Conservation (phyloP, 2,113 vertebrate species). For the Saguinus imperator region DNA sequence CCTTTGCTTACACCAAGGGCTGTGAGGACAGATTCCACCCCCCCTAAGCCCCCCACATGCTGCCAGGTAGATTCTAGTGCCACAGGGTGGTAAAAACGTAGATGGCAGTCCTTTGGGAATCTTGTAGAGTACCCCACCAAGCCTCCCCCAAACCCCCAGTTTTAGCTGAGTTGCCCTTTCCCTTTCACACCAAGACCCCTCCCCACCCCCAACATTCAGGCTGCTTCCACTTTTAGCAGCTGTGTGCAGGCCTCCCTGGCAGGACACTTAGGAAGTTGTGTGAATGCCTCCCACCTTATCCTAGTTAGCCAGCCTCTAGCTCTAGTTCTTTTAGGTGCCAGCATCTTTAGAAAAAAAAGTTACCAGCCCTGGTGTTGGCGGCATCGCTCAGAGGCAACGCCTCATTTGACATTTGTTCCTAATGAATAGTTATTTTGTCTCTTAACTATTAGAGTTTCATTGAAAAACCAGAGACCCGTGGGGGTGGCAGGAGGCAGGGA, state of each 20-base stretch:
- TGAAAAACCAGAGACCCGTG: constrained; percentile 24
- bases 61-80: not conserved
- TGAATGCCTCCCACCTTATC: not conserved
- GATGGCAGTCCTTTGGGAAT: not conserved
- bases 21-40: not conserved
- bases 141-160: not conserved
- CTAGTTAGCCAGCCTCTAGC: not conserved
- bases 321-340: not conserved
- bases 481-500: not conserved
- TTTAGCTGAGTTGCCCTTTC: not conserved
- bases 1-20: not conserved
- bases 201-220: not conserved
- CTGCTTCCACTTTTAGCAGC: not conserved
- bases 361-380: not conserved
- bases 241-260: not conserved
- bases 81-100: not conserved
- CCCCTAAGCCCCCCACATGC: not conserved
- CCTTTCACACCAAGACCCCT: not conserved
- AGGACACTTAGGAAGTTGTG: constrained; percentile 25
- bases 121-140: accelerated
- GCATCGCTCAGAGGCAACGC: not conserved
- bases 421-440: constrained; percentile 67
- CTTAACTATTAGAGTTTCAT: constrained; percentile 33
- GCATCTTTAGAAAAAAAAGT: constrained; percentile 25
- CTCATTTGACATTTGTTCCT: constrained; percentile 62